A percentile compares a stretch with the other conserved stretches of the same genome.
phyloP scores from a whole-genome alignment of 2,888 invertebrate genomes.

The Nomada fabriciana region DNA sequence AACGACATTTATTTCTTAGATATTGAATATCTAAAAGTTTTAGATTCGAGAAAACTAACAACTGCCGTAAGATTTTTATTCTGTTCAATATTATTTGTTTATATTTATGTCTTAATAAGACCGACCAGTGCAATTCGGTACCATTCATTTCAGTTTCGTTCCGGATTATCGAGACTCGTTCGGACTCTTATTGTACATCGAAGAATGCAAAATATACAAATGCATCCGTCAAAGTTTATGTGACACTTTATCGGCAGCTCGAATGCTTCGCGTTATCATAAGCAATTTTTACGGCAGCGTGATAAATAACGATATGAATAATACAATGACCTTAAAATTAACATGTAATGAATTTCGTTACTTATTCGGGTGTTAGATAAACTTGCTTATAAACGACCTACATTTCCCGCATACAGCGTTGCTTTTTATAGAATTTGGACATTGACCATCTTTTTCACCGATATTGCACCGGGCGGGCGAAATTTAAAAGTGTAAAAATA shows the following conservation, averaged over 20 bases:
- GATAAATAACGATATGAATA: conserved; percentile 1
- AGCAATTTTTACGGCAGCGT: background rate
- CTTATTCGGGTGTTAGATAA: background rate
- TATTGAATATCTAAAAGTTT: no score
- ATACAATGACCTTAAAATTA: background rate
- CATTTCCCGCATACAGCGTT: background rate
- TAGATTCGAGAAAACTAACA: no score
- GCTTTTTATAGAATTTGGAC: background rate
- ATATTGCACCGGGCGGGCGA: background rate
- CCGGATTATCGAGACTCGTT: background rate
- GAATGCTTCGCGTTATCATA: background rate
- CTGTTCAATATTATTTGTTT: background rate
- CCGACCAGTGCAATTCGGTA: background rate
- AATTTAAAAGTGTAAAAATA: no score
- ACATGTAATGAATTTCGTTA: background rate
- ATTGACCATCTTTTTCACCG: background rate
- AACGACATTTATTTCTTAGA: no score
- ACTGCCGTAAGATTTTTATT: background rate
- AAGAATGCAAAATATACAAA: background rate
- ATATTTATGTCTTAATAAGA: background rate
- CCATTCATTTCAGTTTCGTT: background rate
- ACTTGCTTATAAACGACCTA: background rate
- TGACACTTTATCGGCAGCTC: background rate
- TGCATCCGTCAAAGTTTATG: conserved; percentile 16
- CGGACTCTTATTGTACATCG: background rate